phyloP scores from a whole-genome alignment of 1,140 invertebrate genomes.

The Eupeodes corollae region DNA sequence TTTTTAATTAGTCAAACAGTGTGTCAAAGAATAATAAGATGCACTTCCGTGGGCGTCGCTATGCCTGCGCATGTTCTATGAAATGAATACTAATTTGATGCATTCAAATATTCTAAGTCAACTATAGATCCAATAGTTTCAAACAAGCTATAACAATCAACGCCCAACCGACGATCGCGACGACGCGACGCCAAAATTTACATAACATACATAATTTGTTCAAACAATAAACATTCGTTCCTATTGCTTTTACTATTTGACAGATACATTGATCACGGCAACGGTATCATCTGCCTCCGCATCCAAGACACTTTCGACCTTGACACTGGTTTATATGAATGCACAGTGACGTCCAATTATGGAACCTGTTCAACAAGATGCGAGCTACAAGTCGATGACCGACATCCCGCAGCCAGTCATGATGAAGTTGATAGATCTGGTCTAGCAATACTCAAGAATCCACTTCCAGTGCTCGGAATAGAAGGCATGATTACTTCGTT shows the following conservation, averaged over 20 bases:
- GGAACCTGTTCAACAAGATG: conserved; percentile 27
- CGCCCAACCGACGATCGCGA: no score
- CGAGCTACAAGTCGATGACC: conserved; percentile 26
- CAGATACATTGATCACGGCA: conserved; percentile 48
- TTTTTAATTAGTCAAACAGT: no score
- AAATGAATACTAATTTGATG: no score
- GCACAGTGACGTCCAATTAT: conserved; percentile 40
- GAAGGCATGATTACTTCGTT: conserved; percentile 23
- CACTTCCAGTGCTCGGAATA: conserved; percentile 22
- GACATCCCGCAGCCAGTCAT: conserved; percentile 9
- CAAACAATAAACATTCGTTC: no score
- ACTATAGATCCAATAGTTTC: no score
- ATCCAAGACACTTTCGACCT: conserved; percentile 53
- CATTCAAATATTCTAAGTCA: no score
- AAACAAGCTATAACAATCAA: no score
- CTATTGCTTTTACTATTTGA: conserved; percentile 16
- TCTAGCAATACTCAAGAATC: conserved; percentile 24
- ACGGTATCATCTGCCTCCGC: conserved; percentile 48
- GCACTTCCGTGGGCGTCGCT: no score
- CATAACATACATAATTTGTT: no score
- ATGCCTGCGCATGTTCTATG: no score
- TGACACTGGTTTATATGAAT: conserved; percentile 61
- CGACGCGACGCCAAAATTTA: no score
- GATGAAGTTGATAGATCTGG: conserved; percentile 10
- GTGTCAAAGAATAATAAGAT: no score